Evolutionary conservation across 2,113 vertebrate genomes (phyloP).

Genomic region (Odocoileus virginianus): DNA sequence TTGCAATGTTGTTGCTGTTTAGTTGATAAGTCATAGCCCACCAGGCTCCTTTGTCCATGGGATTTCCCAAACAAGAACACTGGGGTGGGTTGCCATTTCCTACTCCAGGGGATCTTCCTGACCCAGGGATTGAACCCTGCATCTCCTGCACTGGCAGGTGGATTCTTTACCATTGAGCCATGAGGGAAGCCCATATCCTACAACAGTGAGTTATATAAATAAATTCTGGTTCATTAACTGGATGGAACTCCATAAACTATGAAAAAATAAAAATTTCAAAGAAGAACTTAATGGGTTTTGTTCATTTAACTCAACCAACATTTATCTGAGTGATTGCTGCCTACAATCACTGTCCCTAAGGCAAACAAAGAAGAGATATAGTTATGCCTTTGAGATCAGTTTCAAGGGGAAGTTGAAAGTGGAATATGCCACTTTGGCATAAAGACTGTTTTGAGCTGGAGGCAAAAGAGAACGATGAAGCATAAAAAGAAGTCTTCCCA

Average conservation of each 20-base stretch:
- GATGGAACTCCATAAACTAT: background rate
- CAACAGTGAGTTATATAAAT: background rate
- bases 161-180: background rate
- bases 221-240: conserved; percentile 24
- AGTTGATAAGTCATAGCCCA: background rate
- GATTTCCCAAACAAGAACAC: background rate
- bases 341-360: background rate
- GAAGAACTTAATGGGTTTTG: background rate
- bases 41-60: background rate
- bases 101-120: background rate
- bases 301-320: background rate
- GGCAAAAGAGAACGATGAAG: background rate
- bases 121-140: background rate
- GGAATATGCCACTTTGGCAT: background rate
- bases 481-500: background rate
- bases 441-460: background rate
- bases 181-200: background rate
- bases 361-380: background rate
- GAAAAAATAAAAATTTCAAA: conserved; percentile 24
- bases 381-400: background rate
- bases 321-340: background rate
- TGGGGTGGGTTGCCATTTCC: background rate
- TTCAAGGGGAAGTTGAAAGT: background rate
- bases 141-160: background rate
- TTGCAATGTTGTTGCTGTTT: background rate